Evolutionary conservation across 2,888 invertebrate species (phyloP).

Genomic region (Cantharis rustica): DNA sequence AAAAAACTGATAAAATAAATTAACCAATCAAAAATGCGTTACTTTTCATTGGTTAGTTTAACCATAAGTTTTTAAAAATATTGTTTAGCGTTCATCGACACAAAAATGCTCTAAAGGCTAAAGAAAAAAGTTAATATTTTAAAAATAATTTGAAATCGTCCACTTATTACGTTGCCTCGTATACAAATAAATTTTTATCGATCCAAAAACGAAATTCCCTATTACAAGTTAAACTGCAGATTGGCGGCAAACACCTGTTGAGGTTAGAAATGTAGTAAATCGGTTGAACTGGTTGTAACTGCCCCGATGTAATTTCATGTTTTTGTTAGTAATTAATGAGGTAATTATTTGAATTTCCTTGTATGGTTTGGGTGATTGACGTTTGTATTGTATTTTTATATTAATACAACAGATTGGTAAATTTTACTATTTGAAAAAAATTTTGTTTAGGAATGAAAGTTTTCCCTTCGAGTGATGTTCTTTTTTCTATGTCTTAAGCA

Average conservation of each 20-base stretch:
- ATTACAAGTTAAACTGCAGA: neutral
- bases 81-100: no score
- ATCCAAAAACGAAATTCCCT: neutral
- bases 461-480: neutral
- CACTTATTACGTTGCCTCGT: neutral
- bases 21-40: no score
- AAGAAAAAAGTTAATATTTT: no score
- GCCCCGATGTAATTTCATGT: neutral
- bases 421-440: no score
- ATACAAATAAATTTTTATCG: neutral
- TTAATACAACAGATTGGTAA: no score
- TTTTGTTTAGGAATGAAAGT: neutral
- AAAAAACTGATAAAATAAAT: no score
- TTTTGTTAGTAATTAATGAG: neutral
- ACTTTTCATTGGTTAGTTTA: no score
- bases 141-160: no score
- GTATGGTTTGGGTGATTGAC: neutral
- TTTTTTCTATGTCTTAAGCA: neutral
- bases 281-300: constrained; percentile 24
- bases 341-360: neutral
- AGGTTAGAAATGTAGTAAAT: constrained; percentile 30
- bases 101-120: no score
- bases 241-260: constrained; percentile 35
- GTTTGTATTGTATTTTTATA: neutral
- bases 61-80: no score